Conservation (phyloP, 2,797 vertebrate species). For the Xenopus petersii region DNA sequence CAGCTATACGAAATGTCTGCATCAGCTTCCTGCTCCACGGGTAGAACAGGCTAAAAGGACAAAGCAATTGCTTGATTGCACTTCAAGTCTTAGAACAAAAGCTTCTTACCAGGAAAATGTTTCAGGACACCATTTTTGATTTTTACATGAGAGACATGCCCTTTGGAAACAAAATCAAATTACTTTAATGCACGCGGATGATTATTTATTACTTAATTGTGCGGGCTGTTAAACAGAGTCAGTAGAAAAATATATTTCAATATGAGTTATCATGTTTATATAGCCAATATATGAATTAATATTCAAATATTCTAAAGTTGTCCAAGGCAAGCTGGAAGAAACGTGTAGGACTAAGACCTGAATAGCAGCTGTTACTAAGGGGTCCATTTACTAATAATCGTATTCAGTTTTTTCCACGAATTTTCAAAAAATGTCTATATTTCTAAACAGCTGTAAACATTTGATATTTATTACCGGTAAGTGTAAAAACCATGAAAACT, state of each 20-base stretch:
- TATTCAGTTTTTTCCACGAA: too few species aligned
- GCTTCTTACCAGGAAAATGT: slow-evolving; percentile 25
- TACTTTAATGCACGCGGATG: slow-evolving; percentile 32
- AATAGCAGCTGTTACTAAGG: too few species aligned
- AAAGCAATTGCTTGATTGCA: slow-evolving; percentile 9
- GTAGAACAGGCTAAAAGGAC: background rate
- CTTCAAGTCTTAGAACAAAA: slow-evolving; percentile 30
- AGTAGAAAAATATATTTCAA: slow-evolving; percentile 10
- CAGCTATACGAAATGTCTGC: background rate
- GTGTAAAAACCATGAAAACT: too few species aligned
- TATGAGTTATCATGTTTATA: slow-evolving; percentile 17
- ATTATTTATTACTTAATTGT: slow-evolving; percentile 43
- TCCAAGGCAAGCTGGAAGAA: too few species aligned
- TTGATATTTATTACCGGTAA: too few species aligned
- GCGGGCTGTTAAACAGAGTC: background rate
- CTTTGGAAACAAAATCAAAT: slow-evolving; percentile 40
- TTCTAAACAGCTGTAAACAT: too few species aligned
- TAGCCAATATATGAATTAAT: background rate
- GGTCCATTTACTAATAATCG: too few species aligned
- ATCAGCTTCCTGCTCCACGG: slow-evolving; percentile 6
- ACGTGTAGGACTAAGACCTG: too few species aligned
- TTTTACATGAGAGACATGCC: slow-evolving; percentile 30
- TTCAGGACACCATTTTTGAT: slow-evolving; percentile 15
- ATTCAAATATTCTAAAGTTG: too few species aligned
- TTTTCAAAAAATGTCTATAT: too few species aligned